Percentiles rank a stretch among this genome's conserved stretches.
phyloP scores from a whole-genome alignment of 2,888 invertebrate genomes.

The Keiferia lycopersicella region DNA sequence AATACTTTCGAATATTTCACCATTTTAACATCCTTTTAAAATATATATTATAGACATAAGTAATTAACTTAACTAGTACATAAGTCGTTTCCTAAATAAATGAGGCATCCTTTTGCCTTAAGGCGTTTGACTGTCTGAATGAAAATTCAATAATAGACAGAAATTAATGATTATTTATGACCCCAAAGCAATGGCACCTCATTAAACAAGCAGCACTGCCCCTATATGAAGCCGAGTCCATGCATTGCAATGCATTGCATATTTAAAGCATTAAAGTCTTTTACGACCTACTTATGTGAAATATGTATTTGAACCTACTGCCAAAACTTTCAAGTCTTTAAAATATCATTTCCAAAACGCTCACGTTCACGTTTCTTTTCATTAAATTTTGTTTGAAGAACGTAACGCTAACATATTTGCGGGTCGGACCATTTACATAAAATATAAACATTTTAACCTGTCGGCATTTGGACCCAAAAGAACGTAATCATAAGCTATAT shows the following conservation, averaged over 20 bases:
- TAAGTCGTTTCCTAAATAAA: constrained; percentile 24
- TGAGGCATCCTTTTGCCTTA: constrained; percentile 23
- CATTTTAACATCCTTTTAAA: neutral
- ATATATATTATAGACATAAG: constrained; percentile 22
- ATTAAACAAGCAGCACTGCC: constrained; percentile 50
- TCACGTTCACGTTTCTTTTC: constrained; percentile 39
- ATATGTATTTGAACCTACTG: constrained; percentile 44
- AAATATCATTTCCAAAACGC: constrained; percentile 35
- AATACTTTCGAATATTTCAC: neutral
- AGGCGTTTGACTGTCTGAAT: constrained; percentile 31
- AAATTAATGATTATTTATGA: constrained; percentile 53
- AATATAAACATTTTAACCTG: constrained; percentile 34
- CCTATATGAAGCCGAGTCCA: constrained; percentile 34
- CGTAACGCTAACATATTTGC: constrained; percentile 36
- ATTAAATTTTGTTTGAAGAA: constrained; percentile 28
- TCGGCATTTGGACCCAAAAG: constrained; percentile 38
- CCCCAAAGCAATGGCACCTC: constrained; percentile 47
- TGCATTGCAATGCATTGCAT: constrained; percentile 40
- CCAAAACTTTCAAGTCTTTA: constrained; percentile 33
- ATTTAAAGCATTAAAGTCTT: constrained; percentile 36
- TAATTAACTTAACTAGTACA: constrained; percentile 23
- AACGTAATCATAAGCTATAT: constrained; percentile 53
- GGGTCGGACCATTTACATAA: constrained; percentile 36
- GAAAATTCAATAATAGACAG: constrained; percentile 53
- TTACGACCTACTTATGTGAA: constrained; percentile 42